Percentiles rank a stretch among this genome's conserved stretches.
These are phyloP conservation scores for Tigriopus californicus DNA, from an alignment of 2,888 invertebrate genomes.

Conservation along the genomic window DNA sequence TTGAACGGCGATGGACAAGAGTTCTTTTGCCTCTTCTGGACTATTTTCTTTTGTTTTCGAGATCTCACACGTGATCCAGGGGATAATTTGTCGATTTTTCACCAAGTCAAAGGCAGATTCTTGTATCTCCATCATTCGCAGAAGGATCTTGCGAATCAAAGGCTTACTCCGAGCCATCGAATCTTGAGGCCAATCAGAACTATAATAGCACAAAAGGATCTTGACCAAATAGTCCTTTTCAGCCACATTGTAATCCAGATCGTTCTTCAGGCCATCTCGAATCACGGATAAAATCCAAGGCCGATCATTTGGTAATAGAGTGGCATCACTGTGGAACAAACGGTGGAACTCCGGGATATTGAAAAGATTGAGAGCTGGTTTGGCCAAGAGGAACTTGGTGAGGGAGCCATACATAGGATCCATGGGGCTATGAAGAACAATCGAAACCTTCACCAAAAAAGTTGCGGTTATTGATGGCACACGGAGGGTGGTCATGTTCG, in stretches of 20 bases:
- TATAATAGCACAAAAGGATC: not conserved
- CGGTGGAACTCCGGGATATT: constrained; percentile 9
- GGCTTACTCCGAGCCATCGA: too few species aligned
- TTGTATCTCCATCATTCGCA: too few species aligned
- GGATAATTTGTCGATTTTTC: too few species aligned
- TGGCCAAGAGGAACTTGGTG: constrained; percentile 6
- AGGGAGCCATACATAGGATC: not conserved
- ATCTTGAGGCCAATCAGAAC: not conserved
- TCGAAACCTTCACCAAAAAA: not conserved
- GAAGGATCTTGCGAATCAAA: too few species aligned
- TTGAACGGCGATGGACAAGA: too few species aligned
- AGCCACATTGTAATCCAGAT: not conserved
- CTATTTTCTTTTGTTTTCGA: too few species aligned
- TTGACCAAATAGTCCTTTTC: not conserved
- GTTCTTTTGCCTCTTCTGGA: too few species aligned
- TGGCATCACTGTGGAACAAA: constrained; percentile 7
- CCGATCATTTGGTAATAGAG: not conserved
- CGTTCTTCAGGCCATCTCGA: constrained; percentile 4
- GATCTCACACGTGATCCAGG: too few species aligned
- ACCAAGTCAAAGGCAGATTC: too few species aligned
- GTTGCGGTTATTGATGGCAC: not conserved
- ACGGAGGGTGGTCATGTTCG: not conserved
- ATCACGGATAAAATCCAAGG: constrained; percentile 2
- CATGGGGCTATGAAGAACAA: not conserved
- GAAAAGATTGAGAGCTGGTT: constrained; percentile 6